Base-by-base conservation (phyloP, 2,797 vertebrate genomes). In the Amniataba percoides region DNA sequence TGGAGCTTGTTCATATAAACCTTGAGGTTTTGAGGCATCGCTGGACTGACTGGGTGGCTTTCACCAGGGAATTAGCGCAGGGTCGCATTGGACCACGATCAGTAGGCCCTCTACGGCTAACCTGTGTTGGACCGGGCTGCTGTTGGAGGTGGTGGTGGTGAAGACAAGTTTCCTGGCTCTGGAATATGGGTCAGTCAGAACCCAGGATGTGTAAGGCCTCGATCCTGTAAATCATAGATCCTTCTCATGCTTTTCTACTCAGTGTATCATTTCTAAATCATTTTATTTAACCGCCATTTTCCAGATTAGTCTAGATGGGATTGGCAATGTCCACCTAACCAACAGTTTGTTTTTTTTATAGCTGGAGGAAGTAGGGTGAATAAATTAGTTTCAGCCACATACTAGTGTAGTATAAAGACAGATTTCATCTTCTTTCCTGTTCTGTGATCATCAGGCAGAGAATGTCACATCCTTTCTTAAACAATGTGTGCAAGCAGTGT, bases 141-240 rank as follows among this genome's bases (percentile, higher is more conserved):
- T 53, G 82, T 70, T 81, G 78, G 82, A 92, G 85, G 64, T 84
- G 81, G 78, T 83, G 91, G 92, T 94, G 91, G 94, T 97, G 90
- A 96, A 93, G 85, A 96, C 95, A 89, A 96, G 94, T 84, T 97
- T 97, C 89, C 95, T 96, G 83, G 96, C 96, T 88, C 92, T 81
- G 0, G 93, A 95, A 82, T 96, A 95, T 79, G 94, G 95, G 93
- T 97, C 96, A 66, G 88, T 82, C 80, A 58, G 79, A 83, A 87
- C 94, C 92, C 78, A 95, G 95, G 58, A 88, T 91, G 90, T 88
- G 93, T 89, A 96, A 96, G 90, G 81, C 94, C 94, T 94, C 91
- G 58, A 68, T 88, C 51, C 95, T 96, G 81, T 83, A 74, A 88
- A 88, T 86, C 71, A 66, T 57, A 36, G 25, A 78, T 74, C 63